Evolutionary conservation across 2,888 invertebrate genomes (phyloP).

Genomic region (Caenorhabditis imperialis): DNA sequence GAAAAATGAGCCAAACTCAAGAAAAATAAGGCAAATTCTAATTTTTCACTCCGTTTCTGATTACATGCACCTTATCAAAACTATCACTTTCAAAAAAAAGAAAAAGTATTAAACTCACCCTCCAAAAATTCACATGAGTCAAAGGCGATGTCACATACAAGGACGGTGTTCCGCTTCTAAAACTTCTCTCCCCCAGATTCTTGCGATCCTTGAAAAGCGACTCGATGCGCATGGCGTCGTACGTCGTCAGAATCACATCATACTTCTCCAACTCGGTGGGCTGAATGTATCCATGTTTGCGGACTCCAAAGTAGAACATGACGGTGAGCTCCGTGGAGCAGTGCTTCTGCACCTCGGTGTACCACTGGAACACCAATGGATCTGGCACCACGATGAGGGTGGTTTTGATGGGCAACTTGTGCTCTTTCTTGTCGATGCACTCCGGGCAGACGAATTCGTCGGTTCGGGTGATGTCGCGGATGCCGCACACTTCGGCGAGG

Average conservation of each 20-base stretch:
- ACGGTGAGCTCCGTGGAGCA: slow-evolving; percentile 65
- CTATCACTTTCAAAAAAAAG: neutral
- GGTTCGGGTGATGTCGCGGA: slow-evolving; percentile 8
- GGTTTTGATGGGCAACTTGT: slow-evolving; percentile 4
- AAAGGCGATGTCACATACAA: slow-evolving; percentile 83
- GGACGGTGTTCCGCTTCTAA: neutral
- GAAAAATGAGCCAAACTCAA: too few species aligned
- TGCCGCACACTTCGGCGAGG: slow-evolving; percentile 6
- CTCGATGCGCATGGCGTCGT: slow-evolving; percentile 83
- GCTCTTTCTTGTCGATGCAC: slow-evolving; percentile 5
- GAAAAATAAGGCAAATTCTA: too few species aligned
- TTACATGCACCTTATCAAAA: too few species aligned
- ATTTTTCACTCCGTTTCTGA: too few species aligned
- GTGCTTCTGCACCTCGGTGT: slow-evolving; percentile 81
- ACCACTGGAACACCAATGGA: slow-evolving; percentile 85
- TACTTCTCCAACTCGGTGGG: slow-evolving; percentile 82
- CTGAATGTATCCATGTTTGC: slow-evolving; percentile 60
- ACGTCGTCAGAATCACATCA: slow-evolving; percentile 86
- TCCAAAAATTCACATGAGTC: slow-evolving; percentile 85
- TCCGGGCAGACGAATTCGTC: slow-evolving; percentile 27
- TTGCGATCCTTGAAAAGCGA: too few species aligned
- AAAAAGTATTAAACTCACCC: slow-evolving; percentile 81
- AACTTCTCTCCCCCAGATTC: too few species aligned
- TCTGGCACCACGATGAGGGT: slow-evolving; percentile 86
- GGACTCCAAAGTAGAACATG: slow-evolving; percentile 62